Conservation (phyloP, 2,888 invertebrate genomes). For the Drosophila greeni region DNA sequence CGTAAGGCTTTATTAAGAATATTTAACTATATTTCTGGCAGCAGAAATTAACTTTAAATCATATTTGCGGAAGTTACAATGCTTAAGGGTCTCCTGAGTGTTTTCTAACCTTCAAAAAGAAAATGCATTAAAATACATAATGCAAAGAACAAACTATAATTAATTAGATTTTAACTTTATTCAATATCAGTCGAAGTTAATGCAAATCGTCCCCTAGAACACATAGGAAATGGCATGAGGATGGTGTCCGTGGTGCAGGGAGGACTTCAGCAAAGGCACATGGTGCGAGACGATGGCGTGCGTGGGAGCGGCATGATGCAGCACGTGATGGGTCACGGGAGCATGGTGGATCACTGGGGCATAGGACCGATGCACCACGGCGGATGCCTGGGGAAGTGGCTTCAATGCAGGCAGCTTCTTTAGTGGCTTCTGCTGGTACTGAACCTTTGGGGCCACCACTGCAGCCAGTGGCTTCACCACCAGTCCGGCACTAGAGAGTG, state of each 20-base stretch:
- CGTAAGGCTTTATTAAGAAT: too few species aligned
- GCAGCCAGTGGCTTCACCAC: conserved; percentile 67
- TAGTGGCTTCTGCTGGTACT: conserved; percentile 36
- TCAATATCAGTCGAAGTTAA: not conserved
- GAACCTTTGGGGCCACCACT: conserved; percentile 30
- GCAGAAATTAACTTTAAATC: not conserved
- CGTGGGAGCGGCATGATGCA: conserved; percentile 57
- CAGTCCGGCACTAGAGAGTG: conserved; percentile 59
- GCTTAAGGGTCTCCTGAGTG: not conserved
- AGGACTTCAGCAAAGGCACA: conserved; percentile 61
- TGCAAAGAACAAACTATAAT: not conserved
- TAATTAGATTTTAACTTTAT: conserved; percentile 1
- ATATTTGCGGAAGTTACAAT: not conserved
- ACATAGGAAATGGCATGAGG: conserved; percentile 69
- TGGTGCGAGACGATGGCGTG: conserved; percentile 58
- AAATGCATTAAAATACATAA: too few species aligned
- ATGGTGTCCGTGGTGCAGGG: conserved; percentile 53
- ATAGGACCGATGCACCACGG: conserved; percentile 52
- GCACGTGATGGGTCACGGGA: conserved; percentile 58
- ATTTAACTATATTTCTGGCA: not conserved
- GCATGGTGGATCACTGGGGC: conserved; percentile 65
- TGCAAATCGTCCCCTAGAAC: conserved; percentile 46
- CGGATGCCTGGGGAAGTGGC: conserved; percentile 48
- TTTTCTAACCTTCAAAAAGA: too few species aligned
- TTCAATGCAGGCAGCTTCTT: conserved; percentile 37